Conservation (phyloP, 2,888 invertebrate species). For the Brachylomia viminalis region DNA sequence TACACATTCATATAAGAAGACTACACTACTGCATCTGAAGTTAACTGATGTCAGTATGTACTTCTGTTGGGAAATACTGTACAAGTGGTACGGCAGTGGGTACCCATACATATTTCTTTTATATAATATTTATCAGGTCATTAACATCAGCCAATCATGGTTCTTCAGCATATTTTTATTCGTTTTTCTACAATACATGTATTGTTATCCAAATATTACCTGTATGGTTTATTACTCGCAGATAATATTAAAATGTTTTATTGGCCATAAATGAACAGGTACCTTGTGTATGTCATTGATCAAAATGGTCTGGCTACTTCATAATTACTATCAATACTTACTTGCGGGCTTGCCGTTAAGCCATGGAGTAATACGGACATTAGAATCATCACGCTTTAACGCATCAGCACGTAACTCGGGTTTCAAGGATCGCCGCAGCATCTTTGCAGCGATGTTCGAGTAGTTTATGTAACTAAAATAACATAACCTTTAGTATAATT, state of each 20-base stretch:
- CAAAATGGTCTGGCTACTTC: background rate
- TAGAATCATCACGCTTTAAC: slow-evolving; percentile 93
- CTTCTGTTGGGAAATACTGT: background rate
- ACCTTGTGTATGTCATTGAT: background rate
- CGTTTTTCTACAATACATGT: background rate
- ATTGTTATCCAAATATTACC: background rate
- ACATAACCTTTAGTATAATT: slow-evolving; percentile 55
- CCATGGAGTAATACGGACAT: slow-evolving; percentile 97
- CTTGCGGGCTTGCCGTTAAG: slow-evolving; percentile 96
- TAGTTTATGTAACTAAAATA: slow-evolving; percentile 97
- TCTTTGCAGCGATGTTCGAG: slow-evolving; percentile 97
- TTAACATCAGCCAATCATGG: background rate
- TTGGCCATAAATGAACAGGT: slow-evolving; percentile 1
- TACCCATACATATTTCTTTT: background rate
- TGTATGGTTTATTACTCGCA: background rate
- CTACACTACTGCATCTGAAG: background rate
- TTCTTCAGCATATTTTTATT: background rate
- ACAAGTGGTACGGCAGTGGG: background rate
- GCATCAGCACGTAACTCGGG: slow-evolving; percentile 94
- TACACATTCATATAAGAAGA: background rate
- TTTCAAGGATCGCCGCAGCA: slow-evolving; percentile 95
- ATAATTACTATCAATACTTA: slow-evolving; percentile 87
- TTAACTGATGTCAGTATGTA: background rate
- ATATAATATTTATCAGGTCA: background rate
- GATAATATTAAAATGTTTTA: background rate